Evolutionary conservation across 2,113 vertebrate species (phyloP).

Genomic region (Marmota flaviventris): DNA sequence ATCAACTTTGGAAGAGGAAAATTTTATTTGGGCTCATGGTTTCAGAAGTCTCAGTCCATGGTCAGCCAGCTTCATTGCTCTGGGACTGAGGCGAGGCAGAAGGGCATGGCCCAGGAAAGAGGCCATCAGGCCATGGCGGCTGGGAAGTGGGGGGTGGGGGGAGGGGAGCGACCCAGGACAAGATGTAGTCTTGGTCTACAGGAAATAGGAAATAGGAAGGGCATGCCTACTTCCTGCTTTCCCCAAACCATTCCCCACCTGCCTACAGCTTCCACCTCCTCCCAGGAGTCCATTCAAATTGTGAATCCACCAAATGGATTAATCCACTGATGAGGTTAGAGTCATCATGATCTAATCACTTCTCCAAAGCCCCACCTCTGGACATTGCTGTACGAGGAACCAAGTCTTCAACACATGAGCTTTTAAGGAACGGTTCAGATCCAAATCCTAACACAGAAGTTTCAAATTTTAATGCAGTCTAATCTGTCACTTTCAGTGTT

Average conservation of each 20-base stretch:
- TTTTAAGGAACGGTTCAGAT: neutral
- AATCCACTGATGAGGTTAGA: neutral
- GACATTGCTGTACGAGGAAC: neutral
- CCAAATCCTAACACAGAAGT: neutral
- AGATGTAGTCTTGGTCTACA: too few relatives aligned
- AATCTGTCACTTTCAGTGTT: neutral
- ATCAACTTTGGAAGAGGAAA: neutral
- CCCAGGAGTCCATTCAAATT: neutral
- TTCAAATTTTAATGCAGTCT: slow-evolving; percentile 4
- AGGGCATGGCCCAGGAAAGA: too few relatives aligned
- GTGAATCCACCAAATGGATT: neutral
- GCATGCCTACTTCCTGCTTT: neutral
- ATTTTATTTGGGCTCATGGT: too few relatives aligned
- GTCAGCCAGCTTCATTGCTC: too few relatives aligned
- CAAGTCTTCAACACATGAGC: neutral
- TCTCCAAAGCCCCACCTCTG: neutral
- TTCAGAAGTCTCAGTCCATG: too few relatives aligned
- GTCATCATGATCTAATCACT: neutral
- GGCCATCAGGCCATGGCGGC: too few relatives aligned
- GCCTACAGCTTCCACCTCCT: neutral
- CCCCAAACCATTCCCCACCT: neutral
- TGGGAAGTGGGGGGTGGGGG: too few relatives aligned
- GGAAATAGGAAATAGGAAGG: too few relatives aligned
- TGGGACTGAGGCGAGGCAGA: too few relatives aligned
- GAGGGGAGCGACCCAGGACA: too few relatives aligned